Conservation (phyloP, 2,888 invertebrate species). For the Cataglyphis cursor region DNA sequence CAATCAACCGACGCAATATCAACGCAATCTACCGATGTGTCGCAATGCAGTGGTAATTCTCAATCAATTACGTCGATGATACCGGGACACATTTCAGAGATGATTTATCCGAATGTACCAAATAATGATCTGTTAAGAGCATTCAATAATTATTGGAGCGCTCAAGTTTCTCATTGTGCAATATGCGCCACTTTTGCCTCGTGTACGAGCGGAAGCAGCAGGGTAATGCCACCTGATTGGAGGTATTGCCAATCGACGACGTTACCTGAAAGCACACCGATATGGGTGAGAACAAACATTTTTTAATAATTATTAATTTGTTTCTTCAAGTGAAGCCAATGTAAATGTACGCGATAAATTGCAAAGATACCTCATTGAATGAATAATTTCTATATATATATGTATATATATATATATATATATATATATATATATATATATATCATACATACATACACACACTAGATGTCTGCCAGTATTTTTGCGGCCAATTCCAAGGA, state of each 20-base stretch:
- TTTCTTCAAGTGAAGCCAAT: not conserved
- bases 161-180: constrained; percentile 88
- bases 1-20: not conserved
- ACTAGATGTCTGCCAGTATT: constrained; percentile 82
- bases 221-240: constrained; percentile 84
- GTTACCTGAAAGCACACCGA: constrained; percentile 85
- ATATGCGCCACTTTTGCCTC: constrained; percentile 88
- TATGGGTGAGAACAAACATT: constrained; percentile 81
- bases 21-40: constrained; percentile 37
- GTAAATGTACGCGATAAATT: not conserved
- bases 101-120: constrained; percentile 86
- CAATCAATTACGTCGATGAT: constrained; percentile 68
- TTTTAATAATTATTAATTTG: not conserved
- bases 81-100: constrained; percentile 83
- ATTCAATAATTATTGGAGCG: constrained; percentile 88
- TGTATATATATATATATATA: no score
- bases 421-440: no score
- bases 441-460: no score
- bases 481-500: constrained; percentile 86
- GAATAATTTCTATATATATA: not conserved
- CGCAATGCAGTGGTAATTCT: constrained; percentile 10
- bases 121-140: constrained; percentile 86
- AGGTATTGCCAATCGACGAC: constrained; percentile 82
- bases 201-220: constrained; percentile 77
- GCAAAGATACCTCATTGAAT: not conserved